Evolutionary conservation across 2,113 vertebrate species (phyloP).

Genomic region (Mustelus asterias): DNA sequence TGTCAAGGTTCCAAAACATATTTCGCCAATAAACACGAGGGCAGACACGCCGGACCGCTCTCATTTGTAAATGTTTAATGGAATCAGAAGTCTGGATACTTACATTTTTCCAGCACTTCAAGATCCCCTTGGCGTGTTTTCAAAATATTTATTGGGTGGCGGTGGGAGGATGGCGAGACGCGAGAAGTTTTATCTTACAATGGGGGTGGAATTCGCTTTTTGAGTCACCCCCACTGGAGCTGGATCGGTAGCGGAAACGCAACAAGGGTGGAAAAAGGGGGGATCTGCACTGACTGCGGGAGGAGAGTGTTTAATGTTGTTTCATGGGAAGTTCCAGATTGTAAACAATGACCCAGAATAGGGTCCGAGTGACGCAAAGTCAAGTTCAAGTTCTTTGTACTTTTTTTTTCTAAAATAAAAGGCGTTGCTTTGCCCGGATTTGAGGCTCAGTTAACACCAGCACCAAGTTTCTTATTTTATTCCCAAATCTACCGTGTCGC

Average conservation of each 20-base stretch:
- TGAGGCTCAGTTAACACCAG: neutral
- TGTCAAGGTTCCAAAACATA: neutral
- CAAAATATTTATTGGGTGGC: slow-evolving; percentile 12
- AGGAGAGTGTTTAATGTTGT: neutral
- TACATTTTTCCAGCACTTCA: neutral
- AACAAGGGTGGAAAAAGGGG: neutral
- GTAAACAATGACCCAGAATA: neutral
- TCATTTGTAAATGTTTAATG: neutral
- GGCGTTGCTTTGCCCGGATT: neutral
- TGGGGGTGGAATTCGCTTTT: neutral
- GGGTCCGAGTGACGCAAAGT: neutral
- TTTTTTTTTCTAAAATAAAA: neutral
- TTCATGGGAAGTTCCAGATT: too few relatives aligned
- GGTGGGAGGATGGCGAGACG: neutral
- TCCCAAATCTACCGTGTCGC: neutral
- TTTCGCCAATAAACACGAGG: neutral
- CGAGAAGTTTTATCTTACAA: neutral
- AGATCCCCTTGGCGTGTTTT: neutral
- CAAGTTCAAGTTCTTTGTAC: slow-evolving; percentile 20
- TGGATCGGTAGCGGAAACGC: neutral
- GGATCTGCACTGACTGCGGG: neutral
- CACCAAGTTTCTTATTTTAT: neutral
- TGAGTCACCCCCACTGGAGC: neutral
- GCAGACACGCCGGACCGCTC: neutral
- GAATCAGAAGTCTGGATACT: neutral